phyloP scores from a whole-genome alignment of 2,797 vertebrate species.

The Cebuella pygmaea region DNA sequence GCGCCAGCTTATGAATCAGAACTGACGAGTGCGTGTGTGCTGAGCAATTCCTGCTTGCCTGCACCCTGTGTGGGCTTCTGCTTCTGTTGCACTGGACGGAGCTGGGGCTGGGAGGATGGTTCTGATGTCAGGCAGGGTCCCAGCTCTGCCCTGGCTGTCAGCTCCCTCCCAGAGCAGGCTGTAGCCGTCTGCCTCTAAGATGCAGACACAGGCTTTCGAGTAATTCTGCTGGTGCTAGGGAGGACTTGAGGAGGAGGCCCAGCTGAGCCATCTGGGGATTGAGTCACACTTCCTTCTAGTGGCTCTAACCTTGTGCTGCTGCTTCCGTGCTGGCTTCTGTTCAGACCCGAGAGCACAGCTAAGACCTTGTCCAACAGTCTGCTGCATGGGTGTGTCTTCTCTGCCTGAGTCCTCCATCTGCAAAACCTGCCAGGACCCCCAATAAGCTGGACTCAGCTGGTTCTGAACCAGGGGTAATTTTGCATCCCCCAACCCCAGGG shows the following conservation, averaged over 20 bases:
- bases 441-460: rapidly evolving
- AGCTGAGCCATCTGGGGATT: background rate
- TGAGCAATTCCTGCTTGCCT: background rate
- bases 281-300: background rate
- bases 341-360: background rate
- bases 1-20: background rate
- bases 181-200: background rate
- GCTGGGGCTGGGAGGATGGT: rapidly evolving
- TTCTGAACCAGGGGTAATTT: background rate
- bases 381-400: rapidly evolving
- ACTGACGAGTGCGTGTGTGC: too few relatives aligned
- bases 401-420: background rate
- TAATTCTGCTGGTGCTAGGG: background rate
- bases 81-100: background rate
- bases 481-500: background rate
- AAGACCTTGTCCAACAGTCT: too few relatives aligned
- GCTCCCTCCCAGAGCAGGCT: too few relatives aligned
- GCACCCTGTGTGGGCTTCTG: rapidly evolving
- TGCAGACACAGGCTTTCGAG: too few relatives aligned
- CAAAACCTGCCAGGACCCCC: background rate
- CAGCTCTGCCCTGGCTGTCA: background rate
- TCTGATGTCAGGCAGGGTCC: background rate
- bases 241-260: background rate
- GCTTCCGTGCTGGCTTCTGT: background rate
- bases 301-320: background rate